Base-by-base conservation (phyloP, 2,888 invertebrate species). In the Caenorhabditis sp. region DNA sequence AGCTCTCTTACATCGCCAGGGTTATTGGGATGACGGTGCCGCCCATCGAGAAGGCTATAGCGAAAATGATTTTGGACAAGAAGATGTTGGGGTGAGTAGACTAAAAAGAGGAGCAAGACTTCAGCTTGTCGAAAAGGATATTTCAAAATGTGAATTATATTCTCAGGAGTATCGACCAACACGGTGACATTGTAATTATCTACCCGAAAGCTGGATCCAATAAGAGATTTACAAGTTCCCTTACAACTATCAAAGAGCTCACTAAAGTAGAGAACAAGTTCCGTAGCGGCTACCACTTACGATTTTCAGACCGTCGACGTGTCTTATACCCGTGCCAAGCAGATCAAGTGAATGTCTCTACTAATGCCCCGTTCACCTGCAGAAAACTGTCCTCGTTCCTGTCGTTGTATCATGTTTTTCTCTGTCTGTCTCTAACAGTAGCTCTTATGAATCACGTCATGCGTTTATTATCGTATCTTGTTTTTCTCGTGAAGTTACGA, bases 21-120 rank as follows among this genome's bases (percentile, higher is more conserved):
- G 70, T 62, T 5, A 91, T 92, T 50, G 86, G 89, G 22, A 77
- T 78, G 71, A 80, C 82, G 13, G 95, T 96, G 94, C 64, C 82
- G 51, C 81, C 82, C 93, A 98, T 99, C 69, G 99, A 99, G 93
- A 97, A 97, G 93, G 99, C 99, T 93, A 93, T 99, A 76, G 98
- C 98, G 62, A 98, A 98, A 93, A 99, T 99, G 99, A 98, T 99
- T 92, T 94, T 99, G 92, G 99, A 99, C 93, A 96, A 96, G 92
- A 99, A 98, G 93, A 95, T 99, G 89, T 92, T 92, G 90, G 93
- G 93, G 91, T 82, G 13, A 37, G 3, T 5, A 28, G 24, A n/a
- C n/a, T n/a, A n/a, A n/a, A n/a, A n/a, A n/a, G n/a, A n/a, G n/a
- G n/a, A n/a, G n/a, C n/a, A n/a, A n/a, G n/a, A n/a, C n/a, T n/a